Evolutionary conservation across 2,797 vertebrate genomes (phyloP).

Genomic region (Galaxias olidus): DNA sequence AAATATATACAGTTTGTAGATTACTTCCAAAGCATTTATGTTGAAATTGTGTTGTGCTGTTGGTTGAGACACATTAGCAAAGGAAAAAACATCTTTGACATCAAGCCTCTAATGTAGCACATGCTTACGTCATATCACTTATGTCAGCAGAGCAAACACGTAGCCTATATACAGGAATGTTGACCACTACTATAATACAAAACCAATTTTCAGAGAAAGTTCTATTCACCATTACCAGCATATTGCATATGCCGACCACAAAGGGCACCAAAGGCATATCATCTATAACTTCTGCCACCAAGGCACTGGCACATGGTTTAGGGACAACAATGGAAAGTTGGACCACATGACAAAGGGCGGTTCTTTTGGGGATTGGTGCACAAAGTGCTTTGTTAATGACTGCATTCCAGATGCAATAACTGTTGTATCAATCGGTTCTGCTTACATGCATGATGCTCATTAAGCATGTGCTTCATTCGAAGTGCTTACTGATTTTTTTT

Average conservation of each 20-base stretch:
- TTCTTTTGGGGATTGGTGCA: background rate
- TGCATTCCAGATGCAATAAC: constrained; percentile 25
- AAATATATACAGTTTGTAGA: constrained; percentile 73
- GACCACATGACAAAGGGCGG: constrained; percentile 6
- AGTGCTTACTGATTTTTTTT: constrained; percentile 19
- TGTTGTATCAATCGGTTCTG: constrained; percentile 24
- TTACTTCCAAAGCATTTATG: constrained; percentile 67
- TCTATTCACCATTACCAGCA: constrained; percentile 76
- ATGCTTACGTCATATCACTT: constrained; percentile 40
- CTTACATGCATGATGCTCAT: constrained; percentile 37
- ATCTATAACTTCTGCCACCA: constrained; percentile 48
- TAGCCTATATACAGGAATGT: constrained; percentile 84
- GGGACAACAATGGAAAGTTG: constrained; percentile 34
- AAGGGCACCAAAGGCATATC: constrained; percentile 43
- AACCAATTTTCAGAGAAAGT: constrained; percentile 29
- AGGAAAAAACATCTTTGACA: constrained; percentile 66
- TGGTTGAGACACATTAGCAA: constrained; percentile 81
- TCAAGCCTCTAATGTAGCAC: constrained; percentile 53
- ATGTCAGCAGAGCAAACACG: constrained; percentile 83
- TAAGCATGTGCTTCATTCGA: constrained; percentile 59
- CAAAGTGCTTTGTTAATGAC: constrained; percentile 13
- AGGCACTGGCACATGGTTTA: constrained; percentile 50
- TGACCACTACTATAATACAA: constrained; percentile 67
- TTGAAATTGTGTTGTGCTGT: constrained; percentile 85
- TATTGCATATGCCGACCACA: constrained; percentile 51